Evolutionary conservation across 2,113 vertebrate genomes (phyloP).

Genomic region (Alethe diademata): DNA sequence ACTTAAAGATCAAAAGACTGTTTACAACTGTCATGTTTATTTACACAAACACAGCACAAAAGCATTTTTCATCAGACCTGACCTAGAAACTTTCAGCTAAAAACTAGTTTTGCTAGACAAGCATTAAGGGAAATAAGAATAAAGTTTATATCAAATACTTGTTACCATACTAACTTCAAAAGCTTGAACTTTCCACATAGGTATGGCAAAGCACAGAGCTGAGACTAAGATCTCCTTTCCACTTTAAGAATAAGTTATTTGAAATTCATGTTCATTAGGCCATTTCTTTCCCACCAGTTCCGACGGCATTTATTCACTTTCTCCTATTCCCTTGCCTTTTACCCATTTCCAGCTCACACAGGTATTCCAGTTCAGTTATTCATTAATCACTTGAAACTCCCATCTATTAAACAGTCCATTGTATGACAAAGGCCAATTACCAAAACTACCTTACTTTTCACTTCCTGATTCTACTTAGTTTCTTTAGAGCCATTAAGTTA

Average conservation of each 20-base stretch:
- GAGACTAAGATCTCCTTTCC: not conserved
- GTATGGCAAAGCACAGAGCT: not conserved
- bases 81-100: not conserved
- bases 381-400: not conserved
- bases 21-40: constrained; percentile 11
- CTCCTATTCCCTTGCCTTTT: not conserved
- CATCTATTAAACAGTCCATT: not conserved
- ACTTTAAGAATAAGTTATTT: not conserved
- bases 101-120: not conserved
- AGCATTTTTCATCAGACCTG: not conserved
- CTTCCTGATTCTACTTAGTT: not conserved
- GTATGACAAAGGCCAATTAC: not conserved
- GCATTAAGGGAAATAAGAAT: not conserved
- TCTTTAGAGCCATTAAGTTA: not conserved
- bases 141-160: not conserved
- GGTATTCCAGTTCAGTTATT: not conserved
- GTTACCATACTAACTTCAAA: not conserved
- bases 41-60: not conserved
- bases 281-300: not conserved
- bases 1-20: constrained; percentile 14
- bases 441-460: not conserved
- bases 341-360: not conserved
- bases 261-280: not conserved
- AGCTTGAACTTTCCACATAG: not conserved
- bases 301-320: not conserved